These are phyloP conservation scores for Gnathochromis pfefferi DNA, from an alignment of 2,113 vertebrate genomes.

Conservation along the genomic window DNA sequence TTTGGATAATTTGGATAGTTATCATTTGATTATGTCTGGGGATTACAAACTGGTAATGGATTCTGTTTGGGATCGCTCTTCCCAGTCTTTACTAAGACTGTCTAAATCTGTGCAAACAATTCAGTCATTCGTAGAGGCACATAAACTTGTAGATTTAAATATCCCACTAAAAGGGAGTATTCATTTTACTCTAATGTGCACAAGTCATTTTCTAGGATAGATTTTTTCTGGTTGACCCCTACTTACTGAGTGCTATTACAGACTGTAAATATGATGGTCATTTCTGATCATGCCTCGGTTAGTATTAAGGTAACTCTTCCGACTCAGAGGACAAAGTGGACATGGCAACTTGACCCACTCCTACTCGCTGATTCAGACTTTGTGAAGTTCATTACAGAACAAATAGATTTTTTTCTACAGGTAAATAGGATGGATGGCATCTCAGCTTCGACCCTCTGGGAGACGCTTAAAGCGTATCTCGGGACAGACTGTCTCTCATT, in stretches of 20 bases:
- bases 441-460: not conserved
- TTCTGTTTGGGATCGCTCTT: not conserved
- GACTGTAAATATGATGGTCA: not conserved
- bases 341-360: not conserved
- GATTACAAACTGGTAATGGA: not conserved
- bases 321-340: rapidly evolving
- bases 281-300: not conserved
- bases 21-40: not conserved
- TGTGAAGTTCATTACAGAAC: not conserved
- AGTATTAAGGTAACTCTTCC: not conserved
- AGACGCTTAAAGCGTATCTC: not conserved
- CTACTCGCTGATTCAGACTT: not conserved
- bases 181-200: not conserved
- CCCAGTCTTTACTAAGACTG: not conserved
- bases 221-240: not conserved
- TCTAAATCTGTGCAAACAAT: not conserved
- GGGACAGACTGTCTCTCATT: not conserved
- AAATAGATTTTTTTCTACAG: not conserved
- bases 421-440: not conserved
- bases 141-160: not conserved
- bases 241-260: not conserved
- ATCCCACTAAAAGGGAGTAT: not conserved
- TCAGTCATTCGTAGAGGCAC: not conserved
- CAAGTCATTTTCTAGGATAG: not conserved
- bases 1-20: not conserved